These are phyloP conservation scores for Sturnus vulgaris DNA, from an alignment of 2,113 vertebrate species.

Conservation along the genomic window DNA sequence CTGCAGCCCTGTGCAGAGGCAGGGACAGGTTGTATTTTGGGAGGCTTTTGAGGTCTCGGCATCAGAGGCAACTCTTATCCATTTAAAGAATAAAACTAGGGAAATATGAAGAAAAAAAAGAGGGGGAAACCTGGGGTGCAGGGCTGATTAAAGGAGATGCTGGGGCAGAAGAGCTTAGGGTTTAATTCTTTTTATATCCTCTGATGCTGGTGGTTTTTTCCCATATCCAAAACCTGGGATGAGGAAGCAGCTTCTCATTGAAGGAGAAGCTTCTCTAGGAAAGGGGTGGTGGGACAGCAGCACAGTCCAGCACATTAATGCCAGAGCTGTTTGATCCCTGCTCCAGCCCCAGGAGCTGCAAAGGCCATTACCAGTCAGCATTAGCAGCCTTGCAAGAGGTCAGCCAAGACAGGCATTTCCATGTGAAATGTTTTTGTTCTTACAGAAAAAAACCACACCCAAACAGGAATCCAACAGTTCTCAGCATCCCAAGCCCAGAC, in stretches of 20 bases:
- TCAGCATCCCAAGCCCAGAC: neutral
- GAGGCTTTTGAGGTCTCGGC: neutral
- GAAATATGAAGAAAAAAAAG: neutral
- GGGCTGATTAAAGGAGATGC: neutral
- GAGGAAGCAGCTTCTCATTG: neutral
- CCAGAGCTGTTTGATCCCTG: neutral
- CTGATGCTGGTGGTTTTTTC: neutral
- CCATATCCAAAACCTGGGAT: neutral
- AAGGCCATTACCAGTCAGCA: constrained; percentile 40
- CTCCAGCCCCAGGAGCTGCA: constrained; percentile 61
- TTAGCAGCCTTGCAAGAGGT: neutral
- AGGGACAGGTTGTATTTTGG: neutral
- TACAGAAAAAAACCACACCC: neutral
- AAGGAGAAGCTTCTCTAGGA: neutral
- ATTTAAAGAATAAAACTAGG: neutral
- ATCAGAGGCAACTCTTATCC: neutral
- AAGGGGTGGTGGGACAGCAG: neutral
- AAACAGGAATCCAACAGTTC: neutral
- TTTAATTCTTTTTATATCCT: neutral
- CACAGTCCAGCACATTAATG: neutral
- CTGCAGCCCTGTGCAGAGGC: neutral
- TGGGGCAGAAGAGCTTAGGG: neutral
- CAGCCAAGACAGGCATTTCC: constrained; percentile 59
- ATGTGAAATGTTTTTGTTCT: constrained; percentile 16
- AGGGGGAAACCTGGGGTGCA: neutral